phyloP scores from a whole-genome alignment of 2,797 vertebrate species.

The Poeciliopsis infans region DNA sequence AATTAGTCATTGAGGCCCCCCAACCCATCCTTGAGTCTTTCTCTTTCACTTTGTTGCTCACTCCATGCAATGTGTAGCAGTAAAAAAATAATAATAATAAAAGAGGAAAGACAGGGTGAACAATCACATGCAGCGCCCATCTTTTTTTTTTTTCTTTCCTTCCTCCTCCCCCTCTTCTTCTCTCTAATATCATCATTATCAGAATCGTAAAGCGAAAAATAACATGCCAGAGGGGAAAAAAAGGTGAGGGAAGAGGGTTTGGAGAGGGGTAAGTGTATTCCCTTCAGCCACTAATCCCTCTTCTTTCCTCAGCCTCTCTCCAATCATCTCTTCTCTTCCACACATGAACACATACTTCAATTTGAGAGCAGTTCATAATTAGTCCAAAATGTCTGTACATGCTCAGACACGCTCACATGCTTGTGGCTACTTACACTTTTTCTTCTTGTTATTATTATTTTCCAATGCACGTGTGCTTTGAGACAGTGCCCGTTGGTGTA shows the following conservation, averaged over 20 bases:
- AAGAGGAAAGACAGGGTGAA: slow-evolving; percentile 63
- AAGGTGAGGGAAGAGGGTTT: slow-evolving; percentile 56
- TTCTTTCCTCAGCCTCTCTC: slow-evolving; percentile 37
- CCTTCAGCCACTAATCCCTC: slow-evolving; percentile 63
- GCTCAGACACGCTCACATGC: slow-evolving; percentile 8
- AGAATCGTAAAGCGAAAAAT: slow-evolving; percentile 81
- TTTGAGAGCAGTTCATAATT: slow-evolving; percentile 64
- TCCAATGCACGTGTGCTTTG: slow-evolving; percentile 36
- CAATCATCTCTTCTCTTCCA: slow-evolving; percentile 40
- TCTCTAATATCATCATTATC: slow-evolving; percentile 80
- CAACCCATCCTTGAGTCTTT: slow-evolving; percentile 49
- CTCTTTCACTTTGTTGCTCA: slow-evolving; percentile 66
- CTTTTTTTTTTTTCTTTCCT: slow-evolving; percentile 56
- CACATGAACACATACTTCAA: slow-evolving; percentile 46
- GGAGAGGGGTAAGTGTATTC: slow-evolving; percentile 58
- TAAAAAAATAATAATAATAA: slow-evolving; percentile 62
- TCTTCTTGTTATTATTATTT: slow-evolving; percentile 10
- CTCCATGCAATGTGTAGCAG: slow-evolving; percentile 58
- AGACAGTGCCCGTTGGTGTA: slow-evolving; percentile 41
- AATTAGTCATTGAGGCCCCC: slow-evolving; percentile 81
- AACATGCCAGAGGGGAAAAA: slow-evolving; percentile 62
- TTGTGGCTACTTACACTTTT: slow-evolving; percentile 17
- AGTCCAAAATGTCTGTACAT: slow-evolving; percentile 35
- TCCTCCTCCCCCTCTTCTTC: slow-evolving; percentile 60
- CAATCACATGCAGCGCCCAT: slow-evolving; percentile 67